Evolutionary conservation across 2,888 invertebrate genomes (phyloP), one percentile per base, ranked within the genome.

Genomic region (Caenorhabditis drosophilae): DNA sequence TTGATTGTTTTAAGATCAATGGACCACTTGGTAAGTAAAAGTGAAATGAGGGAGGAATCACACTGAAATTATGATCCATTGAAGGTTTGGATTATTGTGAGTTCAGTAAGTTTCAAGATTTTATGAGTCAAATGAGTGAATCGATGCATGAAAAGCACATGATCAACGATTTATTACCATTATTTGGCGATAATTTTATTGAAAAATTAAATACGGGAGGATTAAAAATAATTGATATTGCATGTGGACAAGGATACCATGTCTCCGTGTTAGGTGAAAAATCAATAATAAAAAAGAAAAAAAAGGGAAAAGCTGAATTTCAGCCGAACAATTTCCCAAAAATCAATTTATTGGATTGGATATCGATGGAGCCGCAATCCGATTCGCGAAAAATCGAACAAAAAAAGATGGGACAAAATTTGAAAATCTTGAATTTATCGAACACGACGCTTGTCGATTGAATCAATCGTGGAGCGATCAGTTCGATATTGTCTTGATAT

Each of bases 401-500:
- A 49, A 51, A 23, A 34, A 48, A 1, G 46, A 54, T 46, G 54
- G 54, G 0, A 18, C 44, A 11, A 40, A 26, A 25, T 67, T 75
- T 35, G 42, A 63, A 2, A 78, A 78, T 42, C 54, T 70, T 18
- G 61, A 59, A 4, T 78, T 75, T 34, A 41, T 68, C 4, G 48
- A 55, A 20, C 52, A 46, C 27, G 67, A 76, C 26, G 78, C 74
- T 15, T 54, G 49, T 12, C 46, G 59, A 7, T 49, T 78, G 67
- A 55, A 55, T n/a, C 59, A 52, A 3, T 47, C 54, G 9, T 78
- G 75, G 75, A 64, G 46, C 0, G 54, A 71, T 26, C 59, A 50
- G 4, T 77, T 73, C 44, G 77, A 77, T 45, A 35, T 74, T n/a
- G 72, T 78, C 4, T 40, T 70, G 31, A 73, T 77, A 16, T 77